Percentiles rank a stretch among this genome's conserved stretches.
Evolutionary conservation across 2,113 vertebrate species (phyloP).

Genomic region (Isichthys henryi): DNA sequence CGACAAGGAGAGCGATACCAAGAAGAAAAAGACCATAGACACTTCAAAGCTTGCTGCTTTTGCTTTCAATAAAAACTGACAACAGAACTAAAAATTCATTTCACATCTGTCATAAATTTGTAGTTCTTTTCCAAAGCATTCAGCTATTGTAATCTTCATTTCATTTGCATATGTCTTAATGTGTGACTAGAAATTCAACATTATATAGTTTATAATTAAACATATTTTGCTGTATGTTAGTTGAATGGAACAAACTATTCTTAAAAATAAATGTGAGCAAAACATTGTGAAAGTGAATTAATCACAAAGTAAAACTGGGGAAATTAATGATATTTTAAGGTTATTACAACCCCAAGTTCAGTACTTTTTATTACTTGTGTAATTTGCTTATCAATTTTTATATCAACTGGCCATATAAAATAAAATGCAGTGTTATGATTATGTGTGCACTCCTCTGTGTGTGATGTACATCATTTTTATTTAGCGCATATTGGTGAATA

Average conservation of each 20-base stretch:
- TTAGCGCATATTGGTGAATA: not conserved
- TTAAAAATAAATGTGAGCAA: not conserved
- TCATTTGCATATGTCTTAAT: not conserved
- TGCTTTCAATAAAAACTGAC: conserved; percentile 75
- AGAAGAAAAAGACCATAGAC: conserved; percentile 67
- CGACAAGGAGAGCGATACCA: conserved; percentile 49
- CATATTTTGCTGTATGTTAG: not conserved
- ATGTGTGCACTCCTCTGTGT: not conserved
- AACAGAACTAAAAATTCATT: not conserved
- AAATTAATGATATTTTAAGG: not conserved
- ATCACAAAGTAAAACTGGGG: not conserved
- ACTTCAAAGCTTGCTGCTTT: conserved; percentile 75
- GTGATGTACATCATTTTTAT: not conserved
- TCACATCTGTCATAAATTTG: not conserved
- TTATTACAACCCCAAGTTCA: not conserved
- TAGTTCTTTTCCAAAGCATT: not conserved
- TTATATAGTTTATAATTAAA: not conserved
- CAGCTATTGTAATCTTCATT: not conserved
- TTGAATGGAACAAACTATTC: not conserved
- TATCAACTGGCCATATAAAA: not conserved
- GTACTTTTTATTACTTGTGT: not conserved
- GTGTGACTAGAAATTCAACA: not conserved
- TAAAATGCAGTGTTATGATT: not conserved
- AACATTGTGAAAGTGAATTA: not conserved
- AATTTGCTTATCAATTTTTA: not conserved